Evolutionary conservation across 1,140 invertebrate species (phyloP), one percentile per base, ranked within the genome.

Genomic region (Pissodes strobi): DNA sequence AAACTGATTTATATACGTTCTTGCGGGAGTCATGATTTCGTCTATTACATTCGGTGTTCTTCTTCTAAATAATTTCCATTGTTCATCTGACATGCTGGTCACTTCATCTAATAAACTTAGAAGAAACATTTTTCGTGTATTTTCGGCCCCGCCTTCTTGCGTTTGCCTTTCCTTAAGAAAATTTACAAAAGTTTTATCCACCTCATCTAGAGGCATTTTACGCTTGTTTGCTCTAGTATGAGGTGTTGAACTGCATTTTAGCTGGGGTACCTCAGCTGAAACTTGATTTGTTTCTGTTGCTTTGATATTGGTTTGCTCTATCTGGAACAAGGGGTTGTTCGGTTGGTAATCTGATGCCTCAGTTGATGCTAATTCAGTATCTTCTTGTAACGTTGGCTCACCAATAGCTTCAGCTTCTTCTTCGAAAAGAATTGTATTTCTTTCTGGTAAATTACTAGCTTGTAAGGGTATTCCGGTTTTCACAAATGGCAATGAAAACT

Each of bases 401-500:
- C n/a, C 30, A 38, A 37, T 17, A 56, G 2, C 39, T 39, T 56
- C 37, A 39, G 30, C 12, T 56, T 30, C 12, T 17, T 56, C 19
- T n/a, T 53, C 12, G 2, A n/a, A 30, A 53, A 9, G 21, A 17
- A 53, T 53, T 38, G 52, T 39, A 56, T 39, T 56, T 2, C 15
- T 41, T 56, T 56, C 52, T 56, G 52, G 52, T 39, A 22, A 56
- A 38, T 39, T 56, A 39, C 15, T 55, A 56, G 17, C 52, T 9
- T 41, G 52, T 56, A 41, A 39, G 12, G 52, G 52, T 56, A 38
- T 56, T 46, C 43, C 43, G 18, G 43, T 46, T 46, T 46, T 46
- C 43, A 58, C 55, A 58, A 43, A 46, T 43, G 55, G 22, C 38
- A 58, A 58, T 58, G 41, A 13, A 43, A 56, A 58, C 41, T 43